Base-by-base conservation (phyloP, 2,797 vertebrate species). In the Psittacula derbiana region DNA sequence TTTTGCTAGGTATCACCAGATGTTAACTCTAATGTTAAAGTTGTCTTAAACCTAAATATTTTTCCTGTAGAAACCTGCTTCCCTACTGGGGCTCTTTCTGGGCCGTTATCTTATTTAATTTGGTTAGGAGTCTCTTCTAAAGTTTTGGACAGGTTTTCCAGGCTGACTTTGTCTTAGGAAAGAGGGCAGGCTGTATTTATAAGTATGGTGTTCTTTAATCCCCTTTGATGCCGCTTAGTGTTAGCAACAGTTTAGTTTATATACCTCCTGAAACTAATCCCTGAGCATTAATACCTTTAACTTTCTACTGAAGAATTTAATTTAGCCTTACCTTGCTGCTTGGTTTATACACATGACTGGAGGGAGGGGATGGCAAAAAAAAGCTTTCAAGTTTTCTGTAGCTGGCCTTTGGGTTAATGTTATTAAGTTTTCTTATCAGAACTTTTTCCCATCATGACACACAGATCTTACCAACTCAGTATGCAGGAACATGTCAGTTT, bases 401-500 rank as follows among this genome's bases (percentile, higher is more conserved):
- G 57, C n/a, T 69, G 19, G 17, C 15, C 44, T 71, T 91, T 84
- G 8, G 0, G 0, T 88, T 90, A 93, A 75, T 67, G 27, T 47
- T 70, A 47, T 44, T 71, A 49, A 64, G 80, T 92, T 86, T 94
- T 89, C 74, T 93, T 95, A 95, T 88, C 16, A 0, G 73, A 81
- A 47, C 50, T 62, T 92, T 86, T 96, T 49, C 67, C 76, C 60
- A 73, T 62, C 60, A 44, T 14, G 8, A 91, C 71, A 38, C 7
- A 30, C 67, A 80, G 80, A 88, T 80, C 58, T 94, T 55, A 94
- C 64, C 40, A 78, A 49, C 28, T 50, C 62, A 44, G 58, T 84
- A 49, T 94, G 82, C 83, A 93, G 83, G 73, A 96, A 86, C 46
- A 86, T 92, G 94, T 95, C 95, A 95, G 82, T 93, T 97, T 95